Base-by-base conservation (phyloP, 92 coral and sea anemone species). In the Porites divaricata region DNA sequence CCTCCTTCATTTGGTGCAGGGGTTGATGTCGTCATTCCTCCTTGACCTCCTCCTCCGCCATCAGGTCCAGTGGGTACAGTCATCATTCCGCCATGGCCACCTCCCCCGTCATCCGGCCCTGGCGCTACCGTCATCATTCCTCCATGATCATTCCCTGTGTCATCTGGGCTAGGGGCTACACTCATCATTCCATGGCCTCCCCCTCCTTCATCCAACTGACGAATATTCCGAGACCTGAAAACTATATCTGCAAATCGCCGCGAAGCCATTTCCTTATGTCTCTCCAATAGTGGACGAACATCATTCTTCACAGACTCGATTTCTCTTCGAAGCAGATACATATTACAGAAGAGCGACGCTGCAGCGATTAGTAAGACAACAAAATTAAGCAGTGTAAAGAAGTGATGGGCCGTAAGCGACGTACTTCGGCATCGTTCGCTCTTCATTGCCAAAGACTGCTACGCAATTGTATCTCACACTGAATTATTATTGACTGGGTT, bases 331-430 rank as follows among this genome's bases (percentile, higher is more conserved):
- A 81, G 67, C 19, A 63, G 21, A 53, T 83, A 20, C 26, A 82
- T 56, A 21, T 61, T 49, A 28, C 70, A 78, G 22, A 87, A 78
- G 10, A 87, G 73, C n/a, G 70, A 77, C 19, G 85, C 75, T 17
- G 74, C 91, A 25, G 91, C 75, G 57, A 65, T 54, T 11, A 83
- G 52, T 75, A 90, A 9, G 1, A 81, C 21, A 57, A 81, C 69
- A 65, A 88, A 91, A 56, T 77, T 88, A 16, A 91, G 56, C 1
- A 85, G 4, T 21, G 87, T 91, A 20, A 91, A 85, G 26, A 63
- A 63, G 19, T 88, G 74, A 26, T 89, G 92, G 15, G 71, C 79
- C 12, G 80, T 72, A 49, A 76, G 26, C 16, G 53, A 20, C 15
- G 69, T 41, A 57, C 64, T 14, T 53, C 25, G 85, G 50, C 56